A percentile compares a stretch with the other conserved stretches of the same genome.
These are phyloP conservation scores for Gracilinanus agilis DNA, from an alignment of 2,113 vertebrate species.

Conservation along the genomic window DNA sequence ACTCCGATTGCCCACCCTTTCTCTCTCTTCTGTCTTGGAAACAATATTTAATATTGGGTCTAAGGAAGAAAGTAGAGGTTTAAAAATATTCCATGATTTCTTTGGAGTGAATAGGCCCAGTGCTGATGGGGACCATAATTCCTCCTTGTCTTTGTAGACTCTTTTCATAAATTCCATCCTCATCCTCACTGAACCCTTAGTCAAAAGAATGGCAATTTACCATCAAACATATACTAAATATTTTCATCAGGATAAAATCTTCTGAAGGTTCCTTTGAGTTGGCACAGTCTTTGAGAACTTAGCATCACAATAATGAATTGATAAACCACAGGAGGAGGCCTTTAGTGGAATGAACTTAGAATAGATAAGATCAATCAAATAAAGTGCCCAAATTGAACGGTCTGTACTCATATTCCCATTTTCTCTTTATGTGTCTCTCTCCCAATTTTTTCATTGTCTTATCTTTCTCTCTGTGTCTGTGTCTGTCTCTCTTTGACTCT, in stretches of 20 bases:
- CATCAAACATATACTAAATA: background rate
- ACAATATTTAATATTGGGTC: too few relatives aligned
- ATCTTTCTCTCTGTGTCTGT: background rate
- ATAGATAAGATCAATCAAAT: background rate
- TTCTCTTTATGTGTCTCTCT: background rate
- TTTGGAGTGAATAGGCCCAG: background rate
- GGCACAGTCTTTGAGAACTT: background rate
- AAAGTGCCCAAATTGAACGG: background rate
- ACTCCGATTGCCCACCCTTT: too few relatives aligned
- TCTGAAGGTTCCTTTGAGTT: background rate
- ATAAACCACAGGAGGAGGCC: background rate
- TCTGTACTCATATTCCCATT: background rate
- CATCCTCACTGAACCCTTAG: background rate
- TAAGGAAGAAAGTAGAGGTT: too few relatives aligned
- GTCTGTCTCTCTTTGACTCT: too few relatives aligned
- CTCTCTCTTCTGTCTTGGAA: too few relatives aligned
- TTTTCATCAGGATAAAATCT: background rate
- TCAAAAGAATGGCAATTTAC: background rate
- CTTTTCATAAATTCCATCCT: background rate
- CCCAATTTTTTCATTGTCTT: fast-evolving
- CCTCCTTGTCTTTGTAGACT: background rate
- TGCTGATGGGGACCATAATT: background rate
- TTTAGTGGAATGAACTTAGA: background rate
- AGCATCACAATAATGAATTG: background rate
- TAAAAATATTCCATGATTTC: background rate